Evolutionary conservation across 2,888 invertebrate species (phyloP).

Genomic region (Gari tellinella): DNA sequence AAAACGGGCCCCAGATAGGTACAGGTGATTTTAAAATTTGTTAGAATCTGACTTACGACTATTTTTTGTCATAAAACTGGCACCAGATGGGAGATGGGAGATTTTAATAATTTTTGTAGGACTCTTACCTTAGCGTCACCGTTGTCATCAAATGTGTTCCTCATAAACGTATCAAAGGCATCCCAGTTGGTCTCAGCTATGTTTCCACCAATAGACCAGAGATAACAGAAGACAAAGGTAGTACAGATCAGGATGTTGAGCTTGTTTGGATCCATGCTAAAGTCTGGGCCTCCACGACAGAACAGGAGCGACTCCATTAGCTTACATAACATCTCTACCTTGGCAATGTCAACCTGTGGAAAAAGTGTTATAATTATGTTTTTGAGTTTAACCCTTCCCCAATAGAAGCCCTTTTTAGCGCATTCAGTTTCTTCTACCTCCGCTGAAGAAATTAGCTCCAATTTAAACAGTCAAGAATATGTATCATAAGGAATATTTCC

Average conservation of each 20-base stretch:
- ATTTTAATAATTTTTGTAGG: too few relatives aligned
- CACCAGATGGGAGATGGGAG: too few relatives aligned
- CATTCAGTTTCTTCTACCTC: too few relatives aligned
- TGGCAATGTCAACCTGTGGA: slow-evolving; percentile 91
- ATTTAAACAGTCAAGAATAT: too few relatives aligned
- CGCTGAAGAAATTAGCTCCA: too few relatives aligned
- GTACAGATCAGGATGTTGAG: slow-evolving; percentile 89
- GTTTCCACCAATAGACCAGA: slow-evolving; percentile 96
- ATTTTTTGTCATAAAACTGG: too few relatives aligned
- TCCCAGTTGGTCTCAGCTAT: slow-evolving; percentile 89
- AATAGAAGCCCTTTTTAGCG: too few relatives aligned
- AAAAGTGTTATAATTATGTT: slow-evolving; percentile 1
- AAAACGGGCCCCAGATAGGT: too few relatives aligned
- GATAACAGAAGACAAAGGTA: slow-evolving; percentile 91
- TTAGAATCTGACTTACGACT: too few relatives aligned
- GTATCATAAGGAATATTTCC: too few relatives aligned
- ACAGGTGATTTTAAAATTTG: too few relatives aligned
- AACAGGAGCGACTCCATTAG: slow-evolving; percentile 90
- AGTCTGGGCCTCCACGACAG: slow-evolving; percentile 88
- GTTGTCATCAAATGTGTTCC: slow-evolving; percentile 89
- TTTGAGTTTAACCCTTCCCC: too few relatives aligned
- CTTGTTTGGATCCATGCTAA: slow-evolving; percentile 86
- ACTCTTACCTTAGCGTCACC: slow-evolving; percentile 87
- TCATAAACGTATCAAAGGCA: slow-evolving; percentile 89
- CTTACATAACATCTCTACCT: slow-evolving; percentile 90